Conservation (phyloP, 2,888 invertebrate genomes). For the Drosophila bunnanda region DNA sequence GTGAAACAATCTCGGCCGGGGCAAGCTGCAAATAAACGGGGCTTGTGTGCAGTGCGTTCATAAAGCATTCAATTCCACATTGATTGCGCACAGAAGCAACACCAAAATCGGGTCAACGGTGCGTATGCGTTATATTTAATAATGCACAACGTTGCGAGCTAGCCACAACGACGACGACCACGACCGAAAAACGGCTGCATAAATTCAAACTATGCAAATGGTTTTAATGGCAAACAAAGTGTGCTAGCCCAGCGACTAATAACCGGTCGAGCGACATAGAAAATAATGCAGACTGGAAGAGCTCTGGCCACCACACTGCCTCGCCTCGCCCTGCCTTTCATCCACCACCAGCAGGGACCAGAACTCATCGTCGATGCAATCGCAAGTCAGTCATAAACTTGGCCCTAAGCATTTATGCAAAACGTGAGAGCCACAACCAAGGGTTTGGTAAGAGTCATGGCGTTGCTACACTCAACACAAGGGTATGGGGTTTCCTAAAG, state of each 20-base stretch:
- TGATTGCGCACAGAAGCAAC: conserved; percentile 30
- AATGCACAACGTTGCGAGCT: conserved; percentile 60
- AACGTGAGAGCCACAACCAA: conserved; percentile 31
- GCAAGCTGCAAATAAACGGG: conserved; percentile 34
- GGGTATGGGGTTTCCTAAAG: neutral
- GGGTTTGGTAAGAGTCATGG: conserved; percentile 8
- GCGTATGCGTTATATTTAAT: conserved; percentile 68
- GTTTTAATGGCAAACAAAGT: conserved; percentile 68
- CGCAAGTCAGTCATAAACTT: conserved; percentile 69
- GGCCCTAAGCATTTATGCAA: conserved; percentile 66
- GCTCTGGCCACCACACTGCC: neutral
- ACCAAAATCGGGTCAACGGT: conserved; percentile 59
- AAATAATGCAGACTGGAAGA: conserved; percentile 33
- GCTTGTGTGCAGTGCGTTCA: conserved; percentile 20
- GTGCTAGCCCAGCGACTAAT: conserved; percentile 57
- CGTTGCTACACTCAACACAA: conserved; percentile 1
- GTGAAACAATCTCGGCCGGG: conserved; percentile 37
- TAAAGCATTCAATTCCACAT: conserved; percentile 39
- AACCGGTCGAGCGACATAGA: conserved; percentile 45
- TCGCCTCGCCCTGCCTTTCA: neutral
- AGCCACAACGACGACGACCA: conserved; percentile 13
- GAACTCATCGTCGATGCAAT: conserved; percentile 46
- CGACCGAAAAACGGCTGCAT: conserved; percentile 42
- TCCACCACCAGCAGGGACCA: neutral
- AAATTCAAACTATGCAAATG: conserved; percentile 67